Evolutionary conservation across 2,113 vertebrate genomes (phyloP), one percentile per base, ranked within the genome.

Genomic region (Xiphophorus maculatus): DNA sequence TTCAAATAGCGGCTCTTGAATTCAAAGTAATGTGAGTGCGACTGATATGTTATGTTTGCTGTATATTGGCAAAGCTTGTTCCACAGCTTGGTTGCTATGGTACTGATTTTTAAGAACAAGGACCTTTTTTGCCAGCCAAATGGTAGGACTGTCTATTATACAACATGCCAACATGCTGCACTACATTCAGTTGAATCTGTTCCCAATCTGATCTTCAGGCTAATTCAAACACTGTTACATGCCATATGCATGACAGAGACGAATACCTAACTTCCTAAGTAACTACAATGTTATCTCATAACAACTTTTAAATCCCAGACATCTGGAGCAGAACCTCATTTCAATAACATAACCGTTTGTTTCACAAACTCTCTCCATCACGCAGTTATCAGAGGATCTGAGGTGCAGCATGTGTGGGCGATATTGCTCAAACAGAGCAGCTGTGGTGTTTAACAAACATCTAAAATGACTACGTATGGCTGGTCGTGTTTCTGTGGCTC

Each of bases 61-160:
- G 87, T 79, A 79, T 65, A 61, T 77, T 89, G 88, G 88, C 86
- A 84, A 67, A 73, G 33, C 63, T n/a, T 61, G 74, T 71, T 67
- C 67, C 86, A 86, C 86, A 88, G 86, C 82, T 91, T 81, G 89
- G 85, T 89, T 91, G 88, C 88, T 87, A 86, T 92, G 88, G 87
- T 33, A 64, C 76, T 67, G 78, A 54, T 73, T 88, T 37, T 81
- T 84, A 87, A 80, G 81, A 86, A 83, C 80, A 84, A 61, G 86
- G 69, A 78, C 77, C 33, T 62, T 81, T 84, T 89, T 77, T 76
- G 85, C 84, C 78, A 70, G 75, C 82, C 89, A 89, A 90, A 86
- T 87, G 84, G 71, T 81, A 42, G 27, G 44, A 79, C 83, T 63
- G 62, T 66, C 80, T 82, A 67, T 87, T 83, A 74, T 77, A 81